These are phyloP conservation scores for Cochlearius cochlearius DNA, from an alignment of 2,113 vertebrate genomes.

Conservation along the genomic window DNA sequence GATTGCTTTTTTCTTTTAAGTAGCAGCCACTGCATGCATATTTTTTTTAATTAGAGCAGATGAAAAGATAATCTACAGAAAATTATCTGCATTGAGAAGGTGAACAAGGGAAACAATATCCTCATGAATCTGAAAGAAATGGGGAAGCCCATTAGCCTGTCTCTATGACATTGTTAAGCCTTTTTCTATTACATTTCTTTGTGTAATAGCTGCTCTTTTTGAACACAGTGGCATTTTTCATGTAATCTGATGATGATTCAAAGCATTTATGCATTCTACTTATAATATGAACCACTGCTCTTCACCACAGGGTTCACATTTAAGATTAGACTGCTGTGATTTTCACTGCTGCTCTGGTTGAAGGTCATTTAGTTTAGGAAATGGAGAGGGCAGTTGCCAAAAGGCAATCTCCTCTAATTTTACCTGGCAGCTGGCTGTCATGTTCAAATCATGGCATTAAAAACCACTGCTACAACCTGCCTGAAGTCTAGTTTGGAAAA, in stretches of 20 bases:
- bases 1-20: not conserved
- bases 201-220: constrained; percentile 23
- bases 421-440: constrained; percentile 35
- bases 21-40: not conserved
- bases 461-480: not conserved
- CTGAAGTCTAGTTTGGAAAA: not conserved
- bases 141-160: constrained; percentile 8
- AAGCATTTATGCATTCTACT: constrained; percentile 29
- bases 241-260: constrained; percentile 47
- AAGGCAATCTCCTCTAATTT: constrained; percentile 56
- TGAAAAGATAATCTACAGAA: not conserved
- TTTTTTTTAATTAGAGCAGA: not conserved
- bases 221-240: constrained; percentile 39
- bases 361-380: constrained; percentile 61
- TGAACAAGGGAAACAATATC: not conserved
- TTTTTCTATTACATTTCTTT: constrained; percentile 1
- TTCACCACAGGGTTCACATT: constrained; percentile 13
- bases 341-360: constrained; percentile 38
- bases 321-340: constrained; percentile 43
- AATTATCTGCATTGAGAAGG: not conserved
- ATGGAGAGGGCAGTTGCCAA: constrained; percentile 40
- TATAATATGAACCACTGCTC: constrained; percentile 14
- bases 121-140: not conserved
- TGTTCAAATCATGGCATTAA: constrained; percentile 40
- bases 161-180: not conserved